Conservation (phyloP, 1,140 invertebrate genomes). For the Megalonaias nervosa region DNA sequence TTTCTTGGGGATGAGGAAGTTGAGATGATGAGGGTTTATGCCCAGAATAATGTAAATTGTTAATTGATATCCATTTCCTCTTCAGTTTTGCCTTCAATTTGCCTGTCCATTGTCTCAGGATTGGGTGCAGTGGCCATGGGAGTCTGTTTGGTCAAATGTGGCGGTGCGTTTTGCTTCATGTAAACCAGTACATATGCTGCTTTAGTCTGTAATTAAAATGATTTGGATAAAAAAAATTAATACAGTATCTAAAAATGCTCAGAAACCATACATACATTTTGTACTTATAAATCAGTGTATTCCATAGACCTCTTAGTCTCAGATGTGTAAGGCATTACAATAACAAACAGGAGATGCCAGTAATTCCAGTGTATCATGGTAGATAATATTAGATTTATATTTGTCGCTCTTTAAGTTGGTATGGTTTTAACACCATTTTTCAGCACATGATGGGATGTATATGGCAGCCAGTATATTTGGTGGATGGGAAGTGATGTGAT, state of each 20-base stretch:
- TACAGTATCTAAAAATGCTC: not conserved
- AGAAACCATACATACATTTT: not conserved
- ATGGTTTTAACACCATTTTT: too few relatives aligned
- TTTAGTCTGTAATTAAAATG: slow-evolving; percentile 69
- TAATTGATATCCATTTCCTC: slow-evolving; percentile 39
- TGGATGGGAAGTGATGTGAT: too few relatives aligned
- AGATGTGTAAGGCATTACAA: not conserved
- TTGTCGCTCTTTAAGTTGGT: too few relatives aligned
- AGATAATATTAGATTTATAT: not conserved
- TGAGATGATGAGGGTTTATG: not conserved
- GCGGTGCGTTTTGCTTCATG: slow-evolving; percentile 55
- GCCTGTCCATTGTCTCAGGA: not conserved
- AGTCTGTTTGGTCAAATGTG: not conserved
- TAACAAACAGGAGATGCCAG: not conserved
- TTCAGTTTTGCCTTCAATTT: slow-evolving; percentile 9
- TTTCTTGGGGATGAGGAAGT: too few relatives aligned
- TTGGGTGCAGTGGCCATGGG: slow-evolving; percentile 8
- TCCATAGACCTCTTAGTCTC: not conserved
- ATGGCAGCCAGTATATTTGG: too few relatives aligned
- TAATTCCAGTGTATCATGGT: not conserved
- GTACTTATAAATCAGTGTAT: not conserved
- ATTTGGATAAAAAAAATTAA: not conserved
- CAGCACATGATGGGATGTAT: too few relatives aligned
- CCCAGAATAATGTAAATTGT: not conserved
- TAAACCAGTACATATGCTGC: slow-evolving; percentile 75